phyloP scores from a whole-genome alignment of 2,113 vertebrate species.

The Stigmatopora argus region DNA sequence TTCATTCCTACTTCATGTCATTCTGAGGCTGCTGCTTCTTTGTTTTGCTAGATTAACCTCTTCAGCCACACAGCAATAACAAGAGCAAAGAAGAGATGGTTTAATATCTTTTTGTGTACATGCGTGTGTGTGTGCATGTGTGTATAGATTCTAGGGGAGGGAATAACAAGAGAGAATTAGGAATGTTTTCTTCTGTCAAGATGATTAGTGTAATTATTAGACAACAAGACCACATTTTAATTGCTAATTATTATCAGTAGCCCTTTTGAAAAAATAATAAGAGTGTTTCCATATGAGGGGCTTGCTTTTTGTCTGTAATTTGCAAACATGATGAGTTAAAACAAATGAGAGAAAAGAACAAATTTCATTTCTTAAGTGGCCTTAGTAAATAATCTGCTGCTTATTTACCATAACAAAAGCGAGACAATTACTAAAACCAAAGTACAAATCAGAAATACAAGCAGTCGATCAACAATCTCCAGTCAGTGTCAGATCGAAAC shows the following conservation, averaged over 20 bases:
- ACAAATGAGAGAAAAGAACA: conserved; percentile 5
- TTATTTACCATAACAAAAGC: neutral
- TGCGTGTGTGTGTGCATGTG: conserved; percentile 8
- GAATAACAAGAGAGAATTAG: conserved; percentile 43
- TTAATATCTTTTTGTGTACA: conserved; percentile 13
- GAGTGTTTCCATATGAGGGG: neutral
- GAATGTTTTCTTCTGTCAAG: conserved; percentile 48
- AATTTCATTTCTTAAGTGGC: neutral
- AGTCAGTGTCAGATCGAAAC: conserved; percentile 59
- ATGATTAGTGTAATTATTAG: conserved; percentile 62
- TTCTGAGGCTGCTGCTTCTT: neutral
- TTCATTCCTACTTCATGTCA: neutral
- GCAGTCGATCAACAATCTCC: conserved; percentile 54
- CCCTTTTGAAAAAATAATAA: conserved; percentile 57
- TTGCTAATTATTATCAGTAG: conserved; percentile 68
- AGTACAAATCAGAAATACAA: conserved; percentile 19
- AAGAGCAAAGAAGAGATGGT: conserved; percentile 26
- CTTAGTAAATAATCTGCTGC: neutral
- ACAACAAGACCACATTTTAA: conserved; percentile 67
- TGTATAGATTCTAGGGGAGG: conserved; percentile 13
- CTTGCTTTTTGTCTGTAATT: neutral
- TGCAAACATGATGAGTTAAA: conserved; percentile 11
- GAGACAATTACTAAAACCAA: neutral
- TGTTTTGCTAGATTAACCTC: conserved; percentile 20
- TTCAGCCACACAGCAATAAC: conserved; percentile 7